Base-by-base conservation (phyloP, 2,888 invertebrate species). In the Villa cingulata region DNA sequence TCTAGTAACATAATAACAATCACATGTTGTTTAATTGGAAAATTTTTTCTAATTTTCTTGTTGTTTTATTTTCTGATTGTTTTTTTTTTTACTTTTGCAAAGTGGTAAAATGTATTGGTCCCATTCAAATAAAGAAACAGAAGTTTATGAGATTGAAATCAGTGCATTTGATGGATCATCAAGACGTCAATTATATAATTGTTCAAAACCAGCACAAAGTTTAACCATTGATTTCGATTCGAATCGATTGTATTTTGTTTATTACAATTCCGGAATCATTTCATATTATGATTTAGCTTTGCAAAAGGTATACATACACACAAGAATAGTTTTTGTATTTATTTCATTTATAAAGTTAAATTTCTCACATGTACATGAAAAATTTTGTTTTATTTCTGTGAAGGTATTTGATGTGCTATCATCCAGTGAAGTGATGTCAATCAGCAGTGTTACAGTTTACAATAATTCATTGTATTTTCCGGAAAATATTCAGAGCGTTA, bases 171-270 rank as follows among this genome's bases (percentile, higher is more conserved):
- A 83, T 66, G 86, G 83, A 18, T 70, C 72, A 38, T 64, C 63
- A 16, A 68, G 76, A 2, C 59, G 55, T 3, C 44, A 60, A 12
- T 55, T 70, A 15, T 56, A 58, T 18, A 57, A 58, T 19, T 59
- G 62, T 42, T 57, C 62, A 12, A 59, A 63, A 43, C 58, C 56
- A 2, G 55, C 66, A 54, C 55, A 72, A 74, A 81, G 81, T 62
- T 61, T 85, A 57, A 71, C 74, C 15, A 66, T 81, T 59, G 83
- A 85, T 63, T 65, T 73, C 49, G 70, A 70, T 20, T 64, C 68
- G 1, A 68, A 74, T 51, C 73, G 78, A 2, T 66, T 91, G 48
- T 90, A 86, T 70, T 90, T 86, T 80, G 75, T 82, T 3, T 78
- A 77, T 18, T 62, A 62, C 34, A 58, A 71, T 40, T 71, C 74